Base-by-base conservation (phyloP, 2,113 vertebrate genomes). In the Pristiophorus japonicus region DNA sequence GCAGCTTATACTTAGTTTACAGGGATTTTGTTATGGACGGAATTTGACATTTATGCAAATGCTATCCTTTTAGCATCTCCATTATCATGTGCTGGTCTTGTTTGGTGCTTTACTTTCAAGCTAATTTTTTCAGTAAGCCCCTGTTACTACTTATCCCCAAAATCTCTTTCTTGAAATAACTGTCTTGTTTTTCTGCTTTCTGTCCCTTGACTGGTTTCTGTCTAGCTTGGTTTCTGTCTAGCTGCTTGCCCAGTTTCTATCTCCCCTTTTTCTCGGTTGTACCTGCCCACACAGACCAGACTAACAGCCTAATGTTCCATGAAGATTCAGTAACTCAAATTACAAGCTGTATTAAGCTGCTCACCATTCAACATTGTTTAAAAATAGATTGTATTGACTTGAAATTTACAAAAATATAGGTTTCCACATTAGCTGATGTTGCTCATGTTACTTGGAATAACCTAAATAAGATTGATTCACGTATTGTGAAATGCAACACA, bases 101-200 rank as follows among this genome's bases (percentile, higher is more conserved):
- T 2, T 70, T 81, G 75, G 12, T 70, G 67, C 67, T 70, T 5
- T 81, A 81, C 38, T 14, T 5, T 81, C 14, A 30, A 73, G 22
- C 12, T 81, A 81, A 42, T 7, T 47, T 87, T 14, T 88, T 22
- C 24, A 55, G 24, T 88, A 10, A 18, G 47, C 51, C 45, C 47
- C 3, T 59, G 59, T 59, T 59, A 6, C 27, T 55, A 62, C 55
- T 55, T 59, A 8, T 55, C 24, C 30, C 30, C 30, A 59, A 34
- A 62, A 91, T 16, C 55, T 62, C 16, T 91, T 42, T 91, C 27
- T 91, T 88, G 85, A 88, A 88, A 88, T 81, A 81, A 81, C 18
- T n/a, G n/a, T n/a, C n/a, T 87, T 45, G 47, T 90, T 62, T 62
- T 27, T 59, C 0, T 12, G 62, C 34, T 62, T 92, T 59, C 51